phyloP scores from a whole-genome alignment of 2,888 invertebrate species.

The Arge pagana region DNA sequence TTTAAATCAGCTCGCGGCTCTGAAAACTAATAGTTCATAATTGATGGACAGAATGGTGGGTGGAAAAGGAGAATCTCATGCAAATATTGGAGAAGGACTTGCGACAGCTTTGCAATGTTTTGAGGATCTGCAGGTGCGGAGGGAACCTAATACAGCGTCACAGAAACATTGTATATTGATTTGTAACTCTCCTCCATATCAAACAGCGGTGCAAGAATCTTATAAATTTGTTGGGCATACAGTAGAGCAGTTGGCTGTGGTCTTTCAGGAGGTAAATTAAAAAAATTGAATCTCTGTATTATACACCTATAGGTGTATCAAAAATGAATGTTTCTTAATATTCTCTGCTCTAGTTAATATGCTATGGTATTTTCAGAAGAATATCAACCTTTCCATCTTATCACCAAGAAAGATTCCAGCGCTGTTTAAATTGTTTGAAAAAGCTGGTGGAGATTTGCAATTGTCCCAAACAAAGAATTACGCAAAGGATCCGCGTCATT shows the following conservation, averaged over 20 bases:
- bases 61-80: slow-evolving; percentile 87
- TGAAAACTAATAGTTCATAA: slow-evolving; percentile 6
- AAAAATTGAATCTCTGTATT: not conserved
- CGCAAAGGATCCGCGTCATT: slow-evolving; percentile 84
- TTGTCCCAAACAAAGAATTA: slow-evolving; percentile 85
- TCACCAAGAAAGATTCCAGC: slow-evolving; percentile 88
- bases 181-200: slow-evolving; percentile 91
- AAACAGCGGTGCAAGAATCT: slow-evolving; percentile 79
- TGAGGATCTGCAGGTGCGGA: slow-evolving; percentile 75
- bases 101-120: slow-evolving; percentile 86
- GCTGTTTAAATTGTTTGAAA: slow-evolving; percentile 85
- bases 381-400: slow-evolving; percentile 84
- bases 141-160: slow-evolving; percentile 61
- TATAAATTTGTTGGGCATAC: slow-evolving; percentile 74
- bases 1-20: not conserved
- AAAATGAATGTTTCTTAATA: not conserved
- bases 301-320: slow-evolving; percentile 1
- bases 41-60: slow-evolving; percentile 72
- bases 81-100: slow-evolving; percentile 88
- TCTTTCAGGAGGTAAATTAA: slow-evolving; percentile 72
- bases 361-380: slow-evolving; percentile 63
- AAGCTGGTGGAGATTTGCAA: slow-evolving; percentile 83
- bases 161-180: slow-evolving; percentile 81
- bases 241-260: slow-evolving; percentile 81
- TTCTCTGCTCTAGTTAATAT: not conserved